Percentiles rank a stretch among this genome's conserved stretches.
Evolutionary conservation across 2,797 vertebrate species (phyloP).

Genomic region (Alca torda): DNA sequence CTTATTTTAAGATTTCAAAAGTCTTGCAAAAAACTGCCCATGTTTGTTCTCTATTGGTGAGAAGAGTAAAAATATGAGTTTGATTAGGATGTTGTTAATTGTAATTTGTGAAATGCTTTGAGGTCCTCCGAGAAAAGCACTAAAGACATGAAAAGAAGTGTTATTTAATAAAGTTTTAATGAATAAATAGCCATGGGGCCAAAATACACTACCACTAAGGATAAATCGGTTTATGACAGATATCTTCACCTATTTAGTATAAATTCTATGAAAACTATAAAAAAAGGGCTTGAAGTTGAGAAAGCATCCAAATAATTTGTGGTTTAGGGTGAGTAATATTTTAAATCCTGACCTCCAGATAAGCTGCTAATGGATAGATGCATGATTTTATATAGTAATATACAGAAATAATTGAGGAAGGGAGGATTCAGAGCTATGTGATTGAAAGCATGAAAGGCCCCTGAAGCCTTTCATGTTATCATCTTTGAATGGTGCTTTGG

Average conservation of each 20-base stretch:
- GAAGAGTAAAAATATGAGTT: background rate
- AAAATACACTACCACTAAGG: background rate
- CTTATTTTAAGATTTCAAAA: background rate
- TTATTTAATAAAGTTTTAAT: background rate
- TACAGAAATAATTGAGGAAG: conserved; percentile 13
- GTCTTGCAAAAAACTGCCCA: background rate
- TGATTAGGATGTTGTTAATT: background rate
- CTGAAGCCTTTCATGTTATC: conserved; percentile 44
- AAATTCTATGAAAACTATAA: background rate
- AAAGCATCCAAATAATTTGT: background rate
- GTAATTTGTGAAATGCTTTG: background rate
- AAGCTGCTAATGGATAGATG: background rate
- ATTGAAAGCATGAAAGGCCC: conserved; percentile 28
- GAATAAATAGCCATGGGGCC: background rate
- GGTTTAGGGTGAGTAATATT: background rate
- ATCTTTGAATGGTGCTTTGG: conserved; percentile 32
- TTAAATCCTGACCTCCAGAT: background rate
- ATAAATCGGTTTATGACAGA: background rate
- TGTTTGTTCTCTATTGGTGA: background rate
- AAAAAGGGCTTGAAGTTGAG: background rate
- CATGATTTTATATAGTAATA: background rate
- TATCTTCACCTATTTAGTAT: background rate
- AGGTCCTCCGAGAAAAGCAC: background rate
- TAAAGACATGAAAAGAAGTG: background rate
- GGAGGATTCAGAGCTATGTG: background rate